phyloP scores from a whole-genome alignment of 2,888 invertebrate genomes.

The Tribolium freemani region DNA sequence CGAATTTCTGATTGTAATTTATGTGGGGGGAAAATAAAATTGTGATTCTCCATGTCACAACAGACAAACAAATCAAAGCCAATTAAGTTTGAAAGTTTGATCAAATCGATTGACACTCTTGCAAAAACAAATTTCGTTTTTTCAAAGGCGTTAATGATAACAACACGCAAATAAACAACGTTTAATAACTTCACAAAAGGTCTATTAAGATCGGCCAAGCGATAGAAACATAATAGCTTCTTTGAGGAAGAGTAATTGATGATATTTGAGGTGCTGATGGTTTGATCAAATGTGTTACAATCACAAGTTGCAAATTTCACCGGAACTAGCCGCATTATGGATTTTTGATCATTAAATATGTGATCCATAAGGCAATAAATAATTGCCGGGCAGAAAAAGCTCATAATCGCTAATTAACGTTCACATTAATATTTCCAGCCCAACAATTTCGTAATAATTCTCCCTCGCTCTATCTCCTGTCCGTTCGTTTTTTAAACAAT shows the following conservation, averaged over 20 bases:
- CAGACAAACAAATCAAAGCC: background rate
- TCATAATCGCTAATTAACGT: conserved; percentile 15
- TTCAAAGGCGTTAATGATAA: background rate
- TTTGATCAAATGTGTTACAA: conserved; percentile 14
- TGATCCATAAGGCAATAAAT: background rate
- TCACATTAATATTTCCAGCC: conserved; percentile 4
- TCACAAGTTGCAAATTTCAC: background rate
- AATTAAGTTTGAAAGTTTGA: background rate
- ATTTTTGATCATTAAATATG: background rate
- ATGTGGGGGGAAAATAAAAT: conserved; percentile 7
- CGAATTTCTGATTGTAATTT: conserved; percentile 27
- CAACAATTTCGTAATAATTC: conserved; percentile 12
- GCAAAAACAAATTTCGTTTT: background rate
- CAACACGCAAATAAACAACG: background rate
- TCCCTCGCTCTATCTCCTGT: conserved; percentile 9
- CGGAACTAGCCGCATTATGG: background rate
- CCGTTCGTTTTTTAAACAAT: conserved; percentile 8
- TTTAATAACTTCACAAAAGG: conserved; percentile 19
- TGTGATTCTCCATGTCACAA: too few species aligned
- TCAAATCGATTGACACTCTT: background rate
- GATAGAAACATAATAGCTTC: conserved; percentile 23
- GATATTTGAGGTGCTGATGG: conserved; percentile 12
- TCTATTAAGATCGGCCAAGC: conserved; percentile 18
- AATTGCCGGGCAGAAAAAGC: background rate
- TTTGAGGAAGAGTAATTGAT: conserved; percentile 19